Evolutionary conservation across 92 coral and sea anemone species (phyloP), one percentile per base, ranked within the genome.

Genomic region (Palythoa grandiflora): DNA sequence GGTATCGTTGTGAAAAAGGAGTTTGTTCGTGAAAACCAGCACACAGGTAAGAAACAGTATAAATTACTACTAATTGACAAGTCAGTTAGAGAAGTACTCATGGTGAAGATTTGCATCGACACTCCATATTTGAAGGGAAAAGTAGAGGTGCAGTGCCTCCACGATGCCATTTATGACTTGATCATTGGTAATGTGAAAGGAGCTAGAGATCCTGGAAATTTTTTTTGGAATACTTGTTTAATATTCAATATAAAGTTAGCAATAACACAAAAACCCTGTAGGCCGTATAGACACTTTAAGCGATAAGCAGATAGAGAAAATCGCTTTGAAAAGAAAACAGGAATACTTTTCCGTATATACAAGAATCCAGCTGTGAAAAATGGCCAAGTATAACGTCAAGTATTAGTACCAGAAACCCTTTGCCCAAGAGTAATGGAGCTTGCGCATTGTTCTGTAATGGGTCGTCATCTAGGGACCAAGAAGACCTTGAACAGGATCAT

Each of bases 391-490:
- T 71, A 35, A 9, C 75, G 75, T 71, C 75, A 71, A 71, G 48
- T 71, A 48, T 71, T 71, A 71, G 75, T 65, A 65, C 35, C 71
- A 70, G 55, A 73, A 44, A 14, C 55, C 2, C 78, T 73, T 73
- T 7, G 78, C 21, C 54, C 1, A 47, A 40, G 37, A n/a, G 54
- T 74, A n/a, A 74, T 74, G 84, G 85, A 86, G 19, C 51, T 86
- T 28, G 89, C 73, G 9, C 84, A 86, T 76, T 50, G 89, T 38
- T 74, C 73, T 52, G 48, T 74, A 47, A 86, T 86, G 89, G 89
- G 72, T 16, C 84, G 84, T 12, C 89, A 57, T 86, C 20, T 75
- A 21, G 89, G 89, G 36, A 48, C 21, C 68, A 63, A 68, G 81
- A 63, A 66, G 87, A 65, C 55, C 74, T 44, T 65, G 71, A 78